Base-by-base conservation (phyloP, 2,113 vertebrate genomes). In the Scortum barcoo region DNA sequence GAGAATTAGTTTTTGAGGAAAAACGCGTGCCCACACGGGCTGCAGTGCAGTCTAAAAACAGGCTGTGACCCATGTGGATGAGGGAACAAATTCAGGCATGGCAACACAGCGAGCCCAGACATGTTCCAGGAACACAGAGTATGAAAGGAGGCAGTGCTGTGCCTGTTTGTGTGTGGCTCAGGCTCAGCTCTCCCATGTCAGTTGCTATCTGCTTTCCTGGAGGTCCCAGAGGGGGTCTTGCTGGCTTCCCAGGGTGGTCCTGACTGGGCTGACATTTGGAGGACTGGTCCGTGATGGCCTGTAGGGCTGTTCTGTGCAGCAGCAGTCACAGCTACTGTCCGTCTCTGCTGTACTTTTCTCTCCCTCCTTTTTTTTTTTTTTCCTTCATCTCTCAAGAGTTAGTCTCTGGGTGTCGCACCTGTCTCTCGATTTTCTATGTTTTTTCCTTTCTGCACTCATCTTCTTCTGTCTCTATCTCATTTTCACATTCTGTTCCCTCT, bases 231-330 rank as follows among this genome's bases (percentile, higher is more conserved):
- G 88, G 89, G 80, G 80, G 69, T 74, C 81, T 50, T n/a, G 69
- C 80, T 63, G 84, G 84, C 85, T 81, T 88, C 85, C 78, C 71
- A 82, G 84, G 81, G 87, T 90, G 76, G 92, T 83, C 88, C 87
- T 89, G 89, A 91, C 85, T 84, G 71, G 61, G 65, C 76, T 92
- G 92, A 91, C 91, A 93, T 94, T 92, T 91, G 83, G 82, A 88
- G 63, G 88, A 87, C 88, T 89, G 91, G 90, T 92, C 82, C 28
- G 62, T 69, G 77, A 82, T 71, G 88, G 80, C 87, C 88, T 88
- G 67, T 53, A 80, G 91, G 85, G 78, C 74, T 71, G 54, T 82
- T 88, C 19, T 78, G 65, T 86, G 76, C 79, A 86, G 65, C 63
- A 74, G 73, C 83, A 83, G 89, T 86, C 92, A 86, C 78, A 72